These are phyloP conservation scores for Pachypeltis micranthus DNA, from an alignment of 1,140 invertebrate genomes.

Conservation along the genomic window DNA sequence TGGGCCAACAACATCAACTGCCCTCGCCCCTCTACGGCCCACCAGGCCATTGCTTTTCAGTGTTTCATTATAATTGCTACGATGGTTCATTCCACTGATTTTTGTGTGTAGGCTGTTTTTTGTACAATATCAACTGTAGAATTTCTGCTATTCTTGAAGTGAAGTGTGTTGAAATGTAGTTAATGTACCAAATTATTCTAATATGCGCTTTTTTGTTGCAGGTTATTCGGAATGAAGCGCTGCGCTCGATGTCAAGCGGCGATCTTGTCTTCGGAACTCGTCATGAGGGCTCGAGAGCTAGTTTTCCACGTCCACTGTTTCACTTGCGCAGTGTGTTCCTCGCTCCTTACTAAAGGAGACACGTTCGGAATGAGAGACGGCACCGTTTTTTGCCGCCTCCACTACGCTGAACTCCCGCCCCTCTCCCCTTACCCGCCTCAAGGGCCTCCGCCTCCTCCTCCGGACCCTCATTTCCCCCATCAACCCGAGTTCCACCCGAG, in stretches of 20 bases:
- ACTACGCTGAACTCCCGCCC: slow-evolving; percentile 45
- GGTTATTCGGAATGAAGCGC: slow-evolving; percentile 66
- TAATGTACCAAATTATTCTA: background rate
- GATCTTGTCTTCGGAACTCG: slow-evolving; percentile 85
- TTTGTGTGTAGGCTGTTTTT: no score
- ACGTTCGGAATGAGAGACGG: slow-evolving; percentile 84
- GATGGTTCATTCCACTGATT: no score
- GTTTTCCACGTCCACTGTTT: slow-evolving; percentile 94
- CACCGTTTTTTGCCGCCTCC: slow-evolving; percentile 66
- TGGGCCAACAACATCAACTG: no score
- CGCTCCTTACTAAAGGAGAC: slow-evolving; percentile 74
- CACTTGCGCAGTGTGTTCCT: slow-evolving; percentile 81
- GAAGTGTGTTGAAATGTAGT: background rate
- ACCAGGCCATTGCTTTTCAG: no score
- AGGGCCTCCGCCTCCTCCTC: slow-evolving; percentile 35
- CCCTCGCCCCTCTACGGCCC: no score
- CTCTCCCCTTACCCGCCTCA: slow-evolving; percentile 42
- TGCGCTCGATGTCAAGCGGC: slow-evolving; percentile 79
- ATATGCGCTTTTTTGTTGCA: slow-evolving; percentile 37
- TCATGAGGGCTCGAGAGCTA: slow-evolving; percentile 84
- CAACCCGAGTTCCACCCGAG: slow-evolving; percentile 34
- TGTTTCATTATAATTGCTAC: no score
- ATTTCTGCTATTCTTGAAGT: no score
- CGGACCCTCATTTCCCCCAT: slow-evolving; percentile 38
- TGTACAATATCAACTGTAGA: no score